A percentile compares a stretch with the other conserved stretches of the same genome.
Evolutionary conservation across 2,888 invertebrate species (phyloP).

Genomic region (Salticus scenicus): DNA sequence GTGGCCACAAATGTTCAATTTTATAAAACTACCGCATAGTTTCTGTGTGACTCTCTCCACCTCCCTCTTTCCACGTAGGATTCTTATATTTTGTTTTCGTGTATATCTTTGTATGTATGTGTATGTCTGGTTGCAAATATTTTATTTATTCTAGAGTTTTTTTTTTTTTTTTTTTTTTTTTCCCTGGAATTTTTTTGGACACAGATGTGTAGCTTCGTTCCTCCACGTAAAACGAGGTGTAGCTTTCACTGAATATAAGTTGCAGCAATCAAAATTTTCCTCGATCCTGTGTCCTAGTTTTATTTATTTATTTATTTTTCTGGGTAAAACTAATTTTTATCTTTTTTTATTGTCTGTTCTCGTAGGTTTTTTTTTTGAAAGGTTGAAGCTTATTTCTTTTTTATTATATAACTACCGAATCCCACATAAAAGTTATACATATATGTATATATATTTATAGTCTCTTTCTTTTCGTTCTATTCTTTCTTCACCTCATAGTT

Average conservation of each 20-base stretch:
- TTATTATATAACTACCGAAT: no score
- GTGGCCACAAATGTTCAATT: slow-evolving; percentile 67
- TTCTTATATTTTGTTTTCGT: slow-evolving; percentile 56
- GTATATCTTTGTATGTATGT: slow-evolving; percentile 33
- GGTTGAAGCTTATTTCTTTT: no score
- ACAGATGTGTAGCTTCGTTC: not conserved
- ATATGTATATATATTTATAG: no score
- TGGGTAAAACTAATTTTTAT: no score
- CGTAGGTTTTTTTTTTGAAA: no score
- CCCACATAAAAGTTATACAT: no score
- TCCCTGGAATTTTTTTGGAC: slow-evolving; percentile 18
- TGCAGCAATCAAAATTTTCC: slow-evolving; percentile 59
- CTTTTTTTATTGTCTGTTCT: no score
- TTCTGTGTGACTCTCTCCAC: slow-evolving; percentile 24
- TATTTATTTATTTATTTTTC: no score
- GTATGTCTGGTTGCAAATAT: slow-evolving; percentile 48
- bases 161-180: slow-evolving; percentile 20
- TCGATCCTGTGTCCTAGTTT: no score
- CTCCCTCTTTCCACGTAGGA: slow-evolving; percentile 21
- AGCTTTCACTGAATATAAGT: slow-evolving; percentile 26
- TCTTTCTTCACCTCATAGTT: no score
- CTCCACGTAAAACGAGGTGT: not conserved
- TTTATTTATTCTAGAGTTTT: slow-evolving; percentile 56
- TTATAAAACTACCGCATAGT: slow-evolving; percentile 68
- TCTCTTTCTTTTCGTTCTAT: no score